Evolutionary conservation across 2,888 invertebrate species (phyloP), one percentile per base, ranked within the genome.

Genomic region (Heliconius hortense): DNA sequence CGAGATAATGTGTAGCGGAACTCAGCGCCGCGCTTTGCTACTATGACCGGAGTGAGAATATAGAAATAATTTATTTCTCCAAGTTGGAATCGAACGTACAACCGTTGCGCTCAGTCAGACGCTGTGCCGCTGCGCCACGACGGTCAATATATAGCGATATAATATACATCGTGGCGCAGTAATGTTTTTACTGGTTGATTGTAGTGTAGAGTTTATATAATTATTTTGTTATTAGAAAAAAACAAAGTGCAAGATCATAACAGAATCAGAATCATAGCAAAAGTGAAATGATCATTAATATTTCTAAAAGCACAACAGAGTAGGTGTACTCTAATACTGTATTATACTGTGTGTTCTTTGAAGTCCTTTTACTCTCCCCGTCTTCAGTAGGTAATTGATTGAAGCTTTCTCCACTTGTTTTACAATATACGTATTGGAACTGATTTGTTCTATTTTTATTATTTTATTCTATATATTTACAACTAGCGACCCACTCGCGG

Each of bases 251-350:
- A 13, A 67, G 3, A 53, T 35, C 31, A 24, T 56, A 69, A 31
- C 24, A 56, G 31, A 24, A 56, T 69, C 24, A 56, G 31, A 24
- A 56, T 69, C 21, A 53, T 53, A 68, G 13, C 28, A 56, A 35
- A 35, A 24, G 24, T 11, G n/a, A 69, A 56, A 69, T 69, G 56
- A 15, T 39, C 39, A 66, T 66, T 69, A 31, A 69, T 69, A 69
- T 69, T 56, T 69, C n/a, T 69, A 10, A 69, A 69, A 56, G 69
- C 69, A 56, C n/a, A 35, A 28, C 13, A 28, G n/a, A 26, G 18
- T 43, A 24, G 13, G 18, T 48, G 21, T 48, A 53, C 80, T 82
- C 84, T 85, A 86, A 85, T 83, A 81, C 79, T 80, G 82, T 82
- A 82, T 76, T 48, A 18, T 48, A 48, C 48, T 7, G 21, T 1